Evolutionary conservation across 2,113 vertebrate genomes (phyloP).

Genomic region (Engystomops pustulosus): DNA sequence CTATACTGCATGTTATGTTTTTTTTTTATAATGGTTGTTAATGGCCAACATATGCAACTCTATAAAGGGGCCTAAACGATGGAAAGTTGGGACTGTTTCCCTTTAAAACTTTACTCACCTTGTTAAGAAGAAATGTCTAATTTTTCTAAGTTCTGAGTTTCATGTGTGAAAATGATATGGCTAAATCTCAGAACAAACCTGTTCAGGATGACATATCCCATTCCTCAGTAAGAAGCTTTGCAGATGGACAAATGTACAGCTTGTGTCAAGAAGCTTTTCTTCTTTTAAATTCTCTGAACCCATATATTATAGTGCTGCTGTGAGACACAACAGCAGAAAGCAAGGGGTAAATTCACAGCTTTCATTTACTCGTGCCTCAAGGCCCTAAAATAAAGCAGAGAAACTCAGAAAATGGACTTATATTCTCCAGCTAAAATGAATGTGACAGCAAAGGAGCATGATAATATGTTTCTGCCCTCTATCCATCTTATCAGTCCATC

Average conservation of each 20-base stretch:
- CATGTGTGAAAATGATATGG: not conserved
- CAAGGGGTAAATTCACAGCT: conserved; percentile 35
- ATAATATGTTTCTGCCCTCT: conserved; percentile 64
- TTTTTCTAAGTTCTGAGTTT: not conserved
- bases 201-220: conserved; percentile 2
- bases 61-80: too few relatives aligned
- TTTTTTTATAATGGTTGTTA: too few relatives aligned
- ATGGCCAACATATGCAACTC: too few relatives aligned
- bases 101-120: too few relatives aligned
- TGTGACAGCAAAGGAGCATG: conserved; percentile 73
- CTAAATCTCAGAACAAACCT: not conserved
- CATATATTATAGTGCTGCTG: conserved; percentile 20
- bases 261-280: conserved; percentile 31
- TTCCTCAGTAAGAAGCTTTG: conserved; percentile 21
- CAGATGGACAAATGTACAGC: conserved; percentile 25
- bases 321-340: conserved; percentile 25
- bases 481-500: conserved; percentile 45
- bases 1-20: too few relatives aligned
- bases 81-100: too few relatives aligned
- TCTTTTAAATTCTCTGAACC: conserved; percentile 10
- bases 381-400: conserved; percentile 43
- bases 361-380: conserved; percentile 55
- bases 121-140: not conserved
- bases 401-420: conserved; percentile 44
- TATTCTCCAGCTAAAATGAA: conserved; percentile 69